Evolutionary conservation across 2,888 invertebrate species (phyloP), one percentile per base, ranked within the genome.

Genomic region (Ctenicera cuprea): DNA sequence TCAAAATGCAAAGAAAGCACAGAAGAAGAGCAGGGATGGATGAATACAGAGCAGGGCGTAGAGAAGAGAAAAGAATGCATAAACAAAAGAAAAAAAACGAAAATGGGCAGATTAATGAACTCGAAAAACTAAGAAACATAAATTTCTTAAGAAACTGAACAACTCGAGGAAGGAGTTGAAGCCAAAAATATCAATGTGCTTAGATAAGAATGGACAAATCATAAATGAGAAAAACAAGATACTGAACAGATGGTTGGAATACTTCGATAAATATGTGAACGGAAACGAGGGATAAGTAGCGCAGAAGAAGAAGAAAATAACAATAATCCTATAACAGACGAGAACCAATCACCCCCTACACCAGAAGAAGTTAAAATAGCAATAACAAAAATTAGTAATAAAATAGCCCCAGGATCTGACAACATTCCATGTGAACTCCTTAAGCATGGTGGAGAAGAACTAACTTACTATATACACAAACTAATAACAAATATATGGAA

Each of bases 401-500:
- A 41, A 1, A 41, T 4, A 41, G 11, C 41, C 2, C 41, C 41
- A 11, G 41, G 41, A 7, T 45, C 8, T n/a, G 3, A n/a, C 45
- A 45, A 45, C 8, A 45, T 45, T 16, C 45, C 45, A 16, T n/a
- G 45, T 45, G 14, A 16, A 16, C 16, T 45, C 45, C 45, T 45
- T 16, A 14, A 45, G 8, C 16, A 45, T 16, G 45, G 18, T 45
- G 45, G 45, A 45, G n/a, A n/a, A n/a, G n/a, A n/a, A n/a, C n/a
- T n/a, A n/a, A n/a, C n/a, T n/a, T n/a, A n/a, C n/a, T n/a, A n/a
- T n/a, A 16, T 1, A 16, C 45, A 45, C 14, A 16, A 7, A 45
- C 9, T 45, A 16, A 45, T 45, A 18, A 45, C 45, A 45, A 45
- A 45, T 16, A 45, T 45, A 16, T 45, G 45, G 45, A 45, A 45